phyloP scores from a whole-genome alignment of 2,888 invertebrate species.

The Terebella lapidaria region DNA sequence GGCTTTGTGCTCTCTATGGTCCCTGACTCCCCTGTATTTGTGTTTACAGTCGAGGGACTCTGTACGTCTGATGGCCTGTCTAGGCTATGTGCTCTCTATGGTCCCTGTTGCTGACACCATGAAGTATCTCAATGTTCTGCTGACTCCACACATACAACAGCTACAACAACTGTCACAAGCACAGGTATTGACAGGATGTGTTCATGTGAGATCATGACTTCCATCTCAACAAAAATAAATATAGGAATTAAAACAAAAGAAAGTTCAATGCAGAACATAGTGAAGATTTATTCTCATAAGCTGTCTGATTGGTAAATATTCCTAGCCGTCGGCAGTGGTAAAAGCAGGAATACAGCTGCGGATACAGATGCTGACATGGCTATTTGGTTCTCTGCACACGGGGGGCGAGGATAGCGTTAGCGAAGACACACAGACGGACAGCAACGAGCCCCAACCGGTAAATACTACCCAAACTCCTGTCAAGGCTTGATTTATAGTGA shows the following conservation, averaged over 20 bases:
- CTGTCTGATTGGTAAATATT: not conserved
- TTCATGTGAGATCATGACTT: not conserved
- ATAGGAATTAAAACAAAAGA: too few relatives aligned
- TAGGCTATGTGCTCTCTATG: slow-evolving; percentile 69
- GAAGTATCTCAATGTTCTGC: slow-evolving; percentile 65
- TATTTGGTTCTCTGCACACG: slow-evolving; percentile 63
- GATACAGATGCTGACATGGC: slow-evolving; percentile 66
- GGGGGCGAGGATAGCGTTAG: slow-evolving; percentile 22
- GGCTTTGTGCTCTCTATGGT: too few relatives aligned
- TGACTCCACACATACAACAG: slow-evolving; percentile 59
- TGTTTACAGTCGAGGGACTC: slow-evolving; percentile 61
- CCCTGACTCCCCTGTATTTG: slow-evolving; percentile 10
- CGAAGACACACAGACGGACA: too few relatives aligned
- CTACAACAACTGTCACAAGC: slow-evolving; percentile 19
- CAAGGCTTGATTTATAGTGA: too few relatives aligned
- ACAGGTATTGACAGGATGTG: not conserved
- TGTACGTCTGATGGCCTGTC: slow-evolving; percentile 70
- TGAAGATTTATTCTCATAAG: not conserved
- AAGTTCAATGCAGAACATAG: too few relatives aligned
- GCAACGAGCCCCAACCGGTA: too few relatives aligned
- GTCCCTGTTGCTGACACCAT: slow-evolving; percentile 64
- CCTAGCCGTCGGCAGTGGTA: slow-evolving; percentile 59
- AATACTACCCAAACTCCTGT: too few relatives aligned
- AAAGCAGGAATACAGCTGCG: slow-evolving; percentile 61
- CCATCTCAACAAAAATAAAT: not conserved